A percentile compares a stretch with the other conserved stretches of the same genome.
Conservation (phyloP, 2,888 invertebrate genomes). For the Epiblema foenella region DNA sequence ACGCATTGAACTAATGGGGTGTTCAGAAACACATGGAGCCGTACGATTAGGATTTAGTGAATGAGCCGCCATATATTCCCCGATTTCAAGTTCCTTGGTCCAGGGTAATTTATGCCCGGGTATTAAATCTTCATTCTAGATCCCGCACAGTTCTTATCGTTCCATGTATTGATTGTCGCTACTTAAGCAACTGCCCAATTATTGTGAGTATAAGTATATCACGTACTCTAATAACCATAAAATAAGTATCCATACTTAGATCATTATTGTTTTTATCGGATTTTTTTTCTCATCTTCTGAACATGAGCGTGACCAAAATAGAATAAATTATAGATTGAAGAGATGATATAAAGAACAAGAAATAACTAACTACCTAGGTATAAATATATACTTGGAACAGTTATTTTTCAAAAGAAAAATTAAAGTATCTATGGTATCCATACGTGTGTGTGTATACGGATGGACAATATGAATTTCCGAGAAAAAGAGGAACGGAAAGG, state of each 20-base stretch:
- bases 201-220: neutral
- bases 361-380: too few relatives aligned
- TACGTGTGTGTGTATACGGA: too few relatives aligned
- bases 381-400: too few relatives aligned
- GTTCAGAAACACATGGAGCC: neutral
- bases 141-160: slow-evolving; percentile 53
- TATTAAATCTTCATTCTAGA: slow-evolving; percentile 70
- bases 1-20: slow-evolving; percentile 6
- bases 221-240: too few relatives aligned
- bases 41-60: neutral
- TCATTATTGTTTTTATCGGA: too few relatives aligned
- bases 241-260: too few relatives aligned
- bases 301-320: too few relatives aligned
- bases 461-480: neutral
- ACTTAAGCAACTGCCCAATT: slow-evolving; percentile 20
- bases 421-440: too few relatives aligned
- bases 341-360: too few relatives aligned
- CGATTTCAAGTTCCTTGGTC: slow-evolving; percentile 44
- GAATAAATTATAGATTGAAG: too few relatives aligned
- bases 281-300: too few relatives aligned
- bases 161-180: slow-evolving; percentile 56
- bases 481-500: neutral
- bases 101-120: slow-evolving; percentile 47
- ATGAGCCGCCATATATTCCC: slow-evolving; percentile 46
- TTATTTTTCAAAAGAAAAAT: too few relatives aligned